A percentile compares a stretch with the other conserved stretches of the same genome.
Evolutionary conservation across 2,113 vertebrate genomes (phyloP).

Genomic region (Panthera tigris): DNA sequence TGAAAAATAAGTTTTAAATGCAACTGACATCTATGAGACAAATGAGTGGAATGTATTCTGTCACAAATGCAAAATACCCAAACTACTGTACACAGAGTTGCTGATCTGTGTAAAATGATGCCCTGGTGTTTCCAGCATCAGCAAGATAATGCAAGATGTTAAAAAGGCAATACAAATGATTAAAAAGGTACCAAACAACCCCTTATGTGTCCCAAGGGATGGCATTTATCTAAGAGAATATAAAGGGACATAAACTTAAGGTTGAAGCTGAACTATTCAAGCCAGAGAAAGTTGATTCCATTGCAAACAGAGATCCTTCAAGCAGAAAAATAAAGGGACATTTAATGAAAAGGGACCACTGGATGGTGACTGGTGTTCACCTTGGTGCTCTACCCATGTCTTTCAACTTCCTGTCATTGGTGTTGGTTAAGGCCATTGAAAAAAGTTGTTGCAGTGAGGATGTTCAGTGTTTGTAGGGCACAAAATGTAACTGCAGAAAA

Average conservation of each 20-base stretch:
- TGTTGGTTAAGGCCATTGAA: not conserved
- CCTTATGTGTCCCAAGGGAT: not conserved
- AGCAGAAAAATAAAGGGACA: not conserved
- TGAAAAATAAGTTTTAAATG: not conserved
- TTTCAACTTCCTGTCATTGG: not conserved
- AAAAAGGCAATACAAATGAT: slow-evolving; percentile 36
- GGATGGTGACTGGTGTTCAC: not conserved
- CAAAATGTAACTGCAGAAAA: not conserved
- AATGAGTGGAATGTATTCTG: not conserved
- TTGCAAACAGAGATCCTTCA: not conserved
- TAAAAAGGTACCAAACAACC: not conserved
- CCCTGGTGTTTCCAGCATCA: not conserved
- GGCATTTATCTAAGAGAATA: not conserved
- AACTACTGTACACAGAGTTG: not conserved
- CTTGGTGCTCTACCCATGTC: not conserved
- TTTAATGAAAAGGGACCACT: not conserved
- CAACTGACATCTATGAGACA: not conserved
- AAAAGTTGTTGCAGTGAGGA: not conserved
- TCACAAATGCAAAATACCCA: not conserved
- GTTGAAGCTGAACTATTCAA: not conserved
- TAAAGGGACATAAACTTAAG: slow-evolving; percentile 29
- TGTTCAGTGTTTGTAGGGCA: not conserved
- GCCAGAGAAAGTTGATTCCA: not conserved
- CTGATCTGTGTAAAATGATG: slow-evolving; percentile 1
- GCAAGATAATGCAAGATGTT: not conserved